Conservation (phyloP, 2,113 vertebrate genomes). For the Miniopterus natalensis region DNA sequence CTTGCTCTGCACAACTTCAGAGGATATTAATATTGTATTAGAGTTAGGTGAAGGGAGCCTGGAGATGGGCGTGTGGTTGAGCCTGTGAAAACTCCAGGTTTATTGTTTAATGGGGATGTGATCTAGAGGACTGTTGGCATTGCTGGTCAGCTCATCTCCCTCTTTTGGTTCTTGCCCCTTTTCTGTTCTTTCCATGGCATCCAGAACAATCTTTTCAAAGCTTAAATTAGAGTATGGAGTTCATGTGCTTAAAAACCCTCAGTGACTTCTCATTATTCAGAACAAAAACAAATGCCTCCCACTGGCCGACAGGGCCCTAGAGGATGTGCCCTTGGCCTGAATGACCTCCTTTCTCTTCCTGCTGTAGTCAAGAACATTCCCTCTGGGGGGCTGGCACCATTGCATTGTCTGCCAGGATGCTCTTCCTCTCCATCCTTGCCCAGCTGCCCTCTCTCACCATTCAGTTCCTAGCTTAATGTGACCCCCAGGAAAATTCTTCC, state of each 20-base stretch:
- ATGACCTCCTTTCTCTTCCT: background rate
- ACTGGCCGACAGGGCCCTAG: rapidly evolving
- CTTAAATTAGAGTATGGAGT: background rate
- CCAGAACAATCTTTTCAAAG: background rate
- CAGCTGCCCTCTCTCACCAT: background rate
- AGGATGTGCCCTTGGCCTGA: background rate
- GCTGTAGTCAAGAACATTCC: background rate
- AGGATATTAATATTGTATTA: too few species aligned
- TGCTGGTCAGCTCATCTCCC: background rate
- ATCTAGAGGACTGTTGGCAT: background rate
- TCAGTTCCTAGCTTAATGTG: background rate
- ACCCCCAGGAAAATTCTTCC: background rate
- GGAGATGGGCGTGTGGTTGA: background rate
- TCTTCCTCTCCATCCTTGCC: background rate
- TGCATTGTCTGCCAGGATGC: rapidly evolving
- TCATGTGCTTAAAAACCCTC: background rate
- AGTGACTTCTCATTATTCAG: background rate
- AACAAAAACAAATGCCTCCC: background rate
- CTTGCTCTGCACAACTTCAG: rapidly evolving
- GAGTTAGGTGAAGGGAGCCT: background rate
- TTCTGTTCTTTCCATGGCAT: background rate
- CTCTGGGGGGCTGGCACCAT: background rate
- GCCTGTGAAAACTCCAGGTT: background rate
- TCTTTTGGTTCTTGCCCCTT: background rate
- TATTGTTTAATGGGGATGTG: background rate